These are phyloP conservation scores for Bradypodion pumilum DNA, from an alignment of 2,797 vertebrate species.

Conservation along the genomic window DNA sequence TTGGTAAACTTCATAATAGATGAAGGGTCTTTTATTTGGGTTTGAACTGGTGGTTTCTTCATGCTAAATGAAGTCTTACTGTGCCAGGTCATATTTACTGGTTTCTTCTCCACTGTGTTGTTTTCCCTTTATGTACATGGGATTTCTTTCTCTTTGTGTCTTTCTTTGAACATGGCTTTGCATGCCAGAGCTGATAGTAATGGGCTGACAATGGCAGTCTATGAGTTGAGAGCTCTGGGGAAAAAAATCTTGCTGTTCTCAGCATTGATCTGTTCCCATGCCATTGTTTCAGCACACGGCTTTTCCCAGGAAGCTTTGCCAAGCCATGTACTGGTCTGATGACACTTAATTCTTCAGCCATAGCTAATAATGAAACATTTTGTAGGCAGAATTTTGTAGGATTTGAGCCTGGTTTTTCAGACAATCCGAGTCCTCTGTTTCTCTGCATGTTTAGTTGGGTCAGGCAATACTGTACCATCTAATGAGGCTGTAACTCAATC, in stretches of 20 bases:
- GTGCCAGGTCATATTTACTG: conserved; percentile 3
- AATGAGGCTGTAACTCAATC: background rate
- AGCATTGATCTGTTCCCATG: background rate
- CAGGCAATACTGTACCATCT: background rate
- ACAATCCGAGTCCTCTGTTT: background rate
- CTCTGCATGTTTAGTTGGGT: background rate
- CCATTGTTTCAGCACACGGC: background rate
- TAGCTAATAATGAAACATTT: conserved; percentile 22
- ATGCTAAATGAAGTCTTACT: background rate
- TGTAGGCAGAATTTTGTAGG: conserved; percentile 2
- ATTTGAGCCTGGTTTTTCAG: background rate
- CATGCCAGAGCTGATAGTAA: background rate
- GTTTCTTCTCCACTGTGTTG: background rate
- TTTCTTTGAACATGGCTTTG: too few species aligned
- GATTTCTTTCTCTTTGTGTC: background rate
- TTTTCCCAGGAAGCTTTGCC: background rate
- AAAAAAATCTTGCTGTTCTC: background rate
- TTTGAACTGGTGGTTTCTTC: background rate
- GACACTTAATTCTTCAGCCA: conserved; percentile 19
- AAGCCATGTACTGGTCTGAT: background rate
- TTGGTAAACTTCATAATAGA: background rate
- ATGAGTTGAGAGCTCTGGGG: background rate
- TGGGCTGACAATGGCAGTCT: background rate
- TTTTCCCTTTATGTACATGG: background rate
- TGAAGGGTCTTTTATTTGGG: background rate